phyloP scores from a whole-genome alignment of 2,888 invertebrate genomes.

The Hemithea aestivaria region DNA sequence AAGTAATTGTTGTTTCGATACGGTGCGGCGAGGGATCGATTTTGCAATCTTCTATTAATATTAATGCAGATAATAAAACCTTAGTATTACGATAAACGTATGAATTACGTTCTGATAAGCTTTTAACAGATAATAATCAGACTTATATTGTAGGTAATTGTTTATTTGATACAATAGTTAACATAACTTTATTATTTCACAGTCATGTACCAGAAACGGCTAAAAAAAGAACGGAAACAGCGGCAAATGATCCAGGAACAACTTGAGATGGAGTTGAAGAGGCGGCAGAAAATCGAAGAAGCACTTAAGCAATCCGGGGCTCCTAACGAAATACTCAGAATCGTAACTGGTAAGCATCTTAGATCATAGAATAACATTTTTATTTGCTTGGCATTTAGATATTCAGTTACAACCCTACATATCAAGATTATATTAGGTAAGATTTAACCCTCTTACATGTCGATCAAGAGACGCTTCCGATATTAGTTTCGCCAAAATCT shows the following conservation, averaged over 20 bases:
- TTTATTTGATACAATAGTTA: no score
- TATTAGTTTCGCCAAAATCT: conserved; percentile 1
- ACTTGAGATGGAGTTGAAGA: conserved; percentile 88
- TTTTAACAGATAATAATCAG: conserved; percentile 14
- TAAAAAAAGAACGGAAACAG: conserved; percentile 92
- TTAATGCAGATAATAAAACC: conserved; percentile 32
- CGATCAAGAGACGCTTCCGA: not conserved
- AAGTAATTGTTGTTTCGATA: conserved; percentile 63
- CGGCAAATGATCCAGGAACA: conserved; percentile 92
- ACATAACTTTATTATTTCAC: conserved; percentile 35
- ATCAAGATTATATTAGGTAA: no score
- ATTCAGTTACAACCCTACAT: no score
- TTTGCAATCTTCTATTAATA: conserved; percentile 37
- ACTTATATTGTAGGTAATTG: no score
- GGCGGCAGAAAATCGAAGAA: conserved; percentile 88
- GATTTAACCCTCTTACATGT: no score
- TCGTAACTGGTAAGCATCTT: conserved; percentile 84
- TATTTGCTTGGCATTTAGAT: no score
- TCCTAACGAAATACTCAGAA: conserved; percentile 86
- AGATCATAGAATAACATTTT: no score
- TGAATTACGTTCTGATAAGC: conserved; percentile 9
- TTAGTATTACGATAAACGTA: conserved; percentile 22
- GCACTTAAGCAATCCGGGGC: conserved; percentile 88
- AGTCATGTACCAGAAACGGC: conserved; percentile 94
- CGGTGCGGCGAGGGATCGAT: conserved; percentile 41